Conservation (phyloP, 30 jellyfish, hydroid and myxozoan species). For the Aurelia aurita region DNA sequence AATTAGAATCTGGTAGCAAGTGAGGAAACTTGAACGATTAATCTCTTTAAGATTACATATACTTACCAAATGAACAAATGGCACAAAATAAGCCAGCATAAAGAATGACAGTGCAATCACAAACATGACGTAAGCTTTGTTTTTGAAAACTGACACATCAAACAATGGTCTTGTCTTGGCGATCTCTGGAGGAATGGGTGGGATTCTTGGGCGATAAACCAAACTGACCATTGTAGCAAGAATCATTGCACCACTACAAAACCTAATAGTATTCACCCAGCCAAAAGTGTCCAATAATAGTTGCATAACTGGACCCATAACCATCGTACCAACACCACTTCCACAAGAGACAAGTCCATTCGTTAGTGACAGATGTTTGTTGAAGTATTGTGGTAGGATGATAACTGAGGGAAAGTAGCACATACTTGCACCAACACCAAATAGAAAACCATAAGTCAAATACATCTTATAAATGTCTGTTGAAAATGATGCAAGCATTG, state of each 20-base stretch:
- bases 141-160: conserved; percentile 87
- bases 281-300: conserved; percentile 70
- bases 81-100: conserved; percentile 97
- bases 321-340: conserved; percentile 99
- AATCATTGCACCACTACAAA: conserved; percentile 75
- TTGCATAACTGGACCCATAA: conserved; percentile 94
- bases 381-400: conserved; percentile 89
- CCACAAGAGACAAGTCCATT: conserved; percentile 99
- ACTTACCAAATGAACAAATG: conserved; percentile 98
- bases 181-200: conserved; percentile 67
- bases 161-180: conserved; percentile 87
- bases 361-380: conserved; percentile 82
- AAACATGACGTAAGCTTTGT: conserved; percentile 88
- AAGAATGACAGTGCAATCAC: conserved; percentile 85
- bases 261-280: conserved; percentile 83
- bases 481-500: conserved; percentile 93
- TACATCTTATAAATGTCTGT: conserved; percentile 93
- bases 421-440: conserved; percentile 99
- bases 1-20: no score
- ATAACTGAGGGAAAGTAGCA: conserved; percentile 96
- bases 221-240: conserved; percentile 78
- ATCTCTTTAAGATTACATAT: background rate
- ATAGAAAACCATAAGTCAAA: conserved; percentile 92
- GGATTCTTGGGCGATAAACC: conserved; percentile 81
- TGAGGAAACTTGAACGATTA: no score